A percentile compares a stretch with the other conserved stretches of the same genome.
These are phyloP conservation scores for Limnephilus lunatus DNA, from an alignment of 2,888 invertebrate genomes.

Conservation along the genomic window DNA sequence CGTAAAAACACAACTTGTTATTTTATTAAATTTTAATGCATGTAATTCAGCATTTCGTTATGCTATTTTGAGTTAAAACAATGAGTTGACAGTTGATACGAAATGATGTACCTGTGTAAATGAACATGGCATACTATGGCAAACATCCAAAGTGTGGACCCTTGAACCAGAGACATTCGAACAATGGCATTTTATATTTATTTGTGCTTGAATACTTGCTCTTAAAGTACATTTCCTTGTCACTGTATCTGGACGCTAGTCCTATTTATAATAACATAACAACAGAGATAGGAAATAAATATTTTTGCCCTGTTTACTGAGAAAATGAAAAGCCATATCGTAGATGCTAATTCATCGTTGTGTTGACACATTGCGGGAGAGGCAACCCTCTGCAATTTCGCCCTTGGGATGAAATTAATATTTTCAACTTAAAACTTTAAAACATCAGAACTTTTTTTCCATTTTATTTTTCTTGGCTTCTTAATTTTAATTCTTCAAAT, in stretches of 20 bases:
- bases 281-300: neutral
- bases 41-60: neutral
- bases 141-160: neutral
- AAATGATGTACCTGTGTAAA: neutral
- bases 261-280: neutral
- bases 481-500: neutral
- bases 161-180: slow-evolving; percentile 5
- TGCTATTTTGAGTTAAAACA: neutral
- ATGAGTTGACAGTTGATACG: neutral
- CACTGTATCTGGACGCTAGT: neutral
- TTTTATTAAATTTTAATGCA: neutral
- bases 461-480: neutral
- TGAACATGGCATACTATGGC: neutral
- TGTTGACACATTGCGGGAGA: too few relatives aligned
- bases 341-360: neutral
- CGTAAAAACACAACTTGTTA: neutral
- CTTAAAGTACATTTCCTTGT: neutral
- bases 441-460: neutral
- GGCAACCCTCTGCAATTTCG: neutral
- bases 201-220: slow-evolving; percentile 7
- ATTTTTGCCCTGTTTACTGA: neutral
- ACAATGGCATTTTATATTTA: slow-evolving; percentile 2
- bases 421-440: too few relatives aligned
- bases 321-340: neutral
- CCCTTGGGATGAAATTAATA: neutral